A percentile compares a stretch with the other conserved stretches of the same genome.
Conservation (phyloP, 2,888 invertebrate species). For the Lampropteryx suffumata region DNA sequence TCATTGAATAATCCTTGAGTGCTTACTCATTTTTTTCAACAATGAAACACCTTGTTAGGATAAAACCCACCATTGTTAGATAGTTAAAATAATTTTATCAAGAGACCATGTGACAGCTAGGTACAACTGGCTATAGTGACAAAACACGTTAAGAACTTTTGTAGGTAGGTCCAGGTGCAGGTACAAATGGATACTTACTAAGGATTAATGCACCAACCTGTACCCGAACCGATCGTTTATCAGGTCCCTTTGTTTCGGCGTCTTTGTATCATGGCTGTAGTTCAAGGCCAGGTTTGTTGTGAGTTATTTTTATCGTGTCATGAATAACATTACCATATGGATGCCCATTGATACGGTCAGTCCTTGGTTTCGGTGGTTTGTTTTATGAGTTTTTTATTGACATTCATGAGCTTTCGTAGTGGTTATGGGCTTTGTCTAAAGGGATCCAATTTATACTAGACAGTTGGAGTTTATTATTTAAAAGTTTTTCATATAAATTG, state of each 20-base stretch:
- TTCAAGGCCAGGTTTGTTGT: conserved; percentile 47
- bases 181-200: conserved; percentile 27
- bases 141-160: too few relatives aligned
- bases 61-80: too few relatives aligned
- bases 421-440: conserved; percentile 5
- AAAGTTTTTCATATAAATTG: too few relatives aligned
- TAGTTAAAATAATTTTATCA: too few relatives aligned
- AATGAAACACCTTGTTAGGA: too few relatives aligned
- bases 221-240: conserved; percentile 52
- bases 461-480: too few relatives aligned
- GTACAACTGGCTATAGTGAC: too few relatives aligned
- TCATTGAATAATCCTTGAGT: too few relatives aligned
- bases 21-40: too few relatives aligned
- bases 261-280: conserved; percentile 41
- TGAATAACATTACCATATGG: conserved; percentile 25
- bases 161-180: too few relatives aligned
- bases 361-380: conserved; percentile 10
- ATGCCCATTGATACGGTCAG: conserved; percentile 20
- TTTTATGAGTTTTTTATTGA: conserved; percentile 17
- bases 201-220: conserved; percentile 57
- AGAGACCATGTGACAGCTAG: too few relatives aligned
- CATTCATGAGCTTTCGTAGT: conserved; percentile 12
- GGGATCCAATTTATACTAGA: neutral
- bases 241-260: conserved; percentile 51
- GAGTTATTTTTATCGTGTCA: conserved; percentile 26